phyloP scores from a whole-genome alignment of 2,797 vertebrate species.

The Corythornis leucogaster region DNA sequence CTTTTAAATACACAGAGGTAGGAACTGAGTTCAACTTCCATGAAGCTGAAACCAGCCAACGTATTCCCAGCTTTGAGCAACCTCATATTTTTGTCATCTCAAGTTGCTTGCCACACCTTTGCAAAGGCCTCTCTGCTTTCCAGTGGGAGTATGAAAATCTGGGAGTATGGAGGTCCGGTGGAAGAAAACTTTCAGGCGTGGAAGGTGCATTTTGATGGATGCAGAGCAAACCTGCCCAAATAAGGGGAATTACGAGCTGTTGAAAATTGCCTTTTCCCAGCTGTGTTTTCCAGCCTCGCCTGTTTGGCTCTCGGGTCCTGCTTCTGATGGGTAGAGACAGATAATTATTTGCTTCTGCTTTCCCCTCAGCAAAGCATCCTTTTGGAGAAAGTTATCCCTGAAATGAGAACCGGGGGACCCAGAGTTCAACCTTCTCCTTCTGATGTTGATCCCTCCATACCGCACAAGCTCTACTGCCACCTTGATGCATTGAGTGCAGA shows the following conservation, averaged over 20 bases:
- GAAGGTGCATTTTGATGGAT: conserved; percentile 23
- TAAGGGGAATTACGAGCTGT: neutral
- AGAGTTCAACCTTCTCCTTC: neutral
- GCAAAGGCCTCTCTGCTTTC: neutral
- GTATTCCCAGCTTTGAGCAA: neutral
- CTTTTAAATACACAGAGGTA: neutral
- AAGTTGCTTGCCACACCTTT: neutral
- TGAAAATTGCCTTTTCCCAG: neutral
- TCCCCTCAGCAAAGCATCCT: conserved; percentile 3
- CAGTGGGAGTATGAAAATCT: neutral
- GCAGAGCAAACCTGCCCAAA: neutral
- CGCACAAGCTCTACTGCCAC: neutral
- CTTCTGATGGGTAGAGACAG: neutral
- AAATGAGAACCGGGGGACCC: neutral
- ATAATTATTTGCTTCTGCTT: conserved; percentile 21
- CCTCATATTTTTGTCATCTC: neutral
- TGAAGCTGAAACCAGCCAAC: neutral
- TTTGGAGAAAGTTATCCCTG: neutral
- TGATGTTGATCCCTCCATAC: neutral
- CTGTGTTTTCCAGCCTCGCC: neutral
- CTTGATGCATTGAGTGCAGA: neutral
- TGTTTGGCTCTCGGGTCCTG: neutral
- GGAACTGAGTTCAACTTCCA: neutral
- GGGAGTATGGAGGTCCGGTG: neutral
- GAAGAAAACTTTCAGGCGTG: neutral